Percentiles rank a stretch among this genome's conserved stretches.
Conservation (phyloP, 1,140 invertebrate genomes). For the Ips typographus region DNA sequence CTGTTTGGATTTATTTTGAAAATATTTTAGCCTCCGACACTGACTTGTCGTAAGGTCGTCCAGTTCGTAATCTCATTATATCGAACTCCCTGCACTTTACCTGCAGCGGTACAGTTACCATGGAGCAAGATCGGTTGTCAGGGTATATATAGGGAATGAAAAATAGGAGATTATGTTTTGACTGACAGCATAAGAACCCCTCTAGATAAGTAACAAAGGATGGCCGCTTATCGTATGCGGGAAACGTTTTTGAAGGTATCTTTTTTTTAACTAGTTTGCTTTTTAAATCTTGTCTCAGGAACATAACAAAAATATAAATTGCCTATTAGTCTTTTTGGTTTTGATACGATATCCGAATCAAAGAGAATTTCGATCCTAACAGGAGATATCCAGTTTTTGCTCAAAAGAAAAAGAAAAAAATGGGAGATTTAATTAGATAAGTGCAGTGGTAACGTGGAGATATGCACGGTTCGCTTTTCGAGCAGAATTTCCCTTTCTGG, state of each 20-base stretch:
- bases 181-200: constrained; percentile 37
- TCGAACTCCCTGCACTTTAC: constrained; percentile 34
- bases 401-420: background rate
- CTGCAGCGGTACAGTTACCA: constrained; percentile 31
- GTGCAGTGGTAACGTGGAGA: constrained; percentile 24
- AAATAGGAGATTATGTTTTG: constrained; percentile 38
- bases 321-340: background rate
- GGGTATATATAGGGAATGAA: constrained; percentile 35
- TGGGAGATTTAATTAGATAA: constrained; percentile 17
- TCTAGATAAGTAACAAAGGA: constrained; percentile 35
- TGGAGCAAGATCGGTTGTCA: constrained; percentile 30
- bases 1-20: background rate
- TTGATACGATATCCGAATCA: too few relatives aligned
- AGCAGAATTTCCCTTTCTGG: constrained; percentile 15
- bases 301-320: background rate
- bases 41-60: constrained; percentile 20
- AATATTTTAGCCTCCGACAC: constrained; percentile 10
- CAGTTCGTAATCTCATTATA: constrained; percentile 28
- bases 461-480: constrained; percentile 26
- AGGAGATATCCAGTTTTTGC: too few relatives aligned
- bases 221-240: constrained; percentile 11
- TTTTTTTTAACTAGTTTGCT: background rate
- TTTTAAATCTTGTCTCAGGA: background rate
- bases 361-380: too few relatives aligned
- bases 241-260: constrained; percentile 9